These are phyloP conservation scores for Riparia riparia DNA, from an alignment of 2,113 vertebrate genomes.

Conservation along the genomic window DNA sequence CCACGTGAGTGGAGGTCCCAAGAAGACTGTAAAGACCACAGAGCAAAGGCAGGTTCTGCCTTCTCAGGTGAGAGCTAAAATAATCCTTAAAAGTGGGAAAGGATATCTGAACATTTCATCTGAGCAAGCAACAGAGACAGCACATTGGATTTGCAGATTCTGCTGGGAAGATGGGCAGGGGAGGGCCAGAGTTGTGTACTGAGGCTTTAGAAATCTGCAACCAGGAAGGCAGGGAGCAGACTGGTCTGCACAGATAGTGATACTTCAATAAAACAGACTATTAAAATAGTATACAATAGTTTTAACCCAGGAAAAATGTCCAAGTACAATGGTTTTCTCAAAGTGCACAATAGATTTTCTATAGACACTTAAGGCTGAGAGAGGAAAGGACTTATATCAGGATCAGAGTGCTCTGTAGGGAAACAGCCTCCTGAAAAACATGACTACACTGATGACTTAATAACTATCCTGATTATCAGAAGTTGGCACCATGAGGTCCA, in stretches of 20 bases:
- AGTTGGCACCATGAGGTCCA: neutral
- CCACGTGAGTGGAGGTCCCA: accelerated
- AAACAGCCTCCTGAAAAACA: neutral
- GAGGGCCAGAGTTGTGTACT: neutral
- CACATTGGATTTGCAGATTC: neutral
- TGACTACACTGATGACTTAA: neutral
- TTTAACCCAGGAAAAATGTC: neutral
- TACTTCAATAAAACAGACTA: neutral
- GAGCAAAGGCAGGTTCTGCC: neutral
- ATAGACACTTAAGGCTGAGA: neutral
- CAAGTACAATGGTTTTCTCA: neutral
- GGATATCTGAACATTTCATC: neutral
- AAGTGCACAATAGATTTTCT: neutral
- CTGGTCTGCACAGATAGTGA: neutral
- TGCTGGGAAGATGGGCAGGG: neutral
- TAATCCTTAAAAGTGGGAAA: neutral
- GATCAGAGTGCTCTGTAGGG: neutral
- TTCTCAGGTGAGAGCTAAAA: neutral
- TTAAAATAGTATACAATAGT: neutral
- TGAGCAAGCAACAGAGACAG: neutral
- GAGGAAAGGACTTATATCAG: neutral
- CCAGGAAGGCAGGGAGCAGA: neutral
- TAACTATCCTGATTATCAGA: neutral
- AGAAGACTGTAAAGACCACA: neutral
- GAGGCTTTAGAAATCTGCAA: neutral